Evolutionary conservation across 2,797 vertebrate species (phyloP).

Genomic region (Heteromormyrus szaboi): DNA sequence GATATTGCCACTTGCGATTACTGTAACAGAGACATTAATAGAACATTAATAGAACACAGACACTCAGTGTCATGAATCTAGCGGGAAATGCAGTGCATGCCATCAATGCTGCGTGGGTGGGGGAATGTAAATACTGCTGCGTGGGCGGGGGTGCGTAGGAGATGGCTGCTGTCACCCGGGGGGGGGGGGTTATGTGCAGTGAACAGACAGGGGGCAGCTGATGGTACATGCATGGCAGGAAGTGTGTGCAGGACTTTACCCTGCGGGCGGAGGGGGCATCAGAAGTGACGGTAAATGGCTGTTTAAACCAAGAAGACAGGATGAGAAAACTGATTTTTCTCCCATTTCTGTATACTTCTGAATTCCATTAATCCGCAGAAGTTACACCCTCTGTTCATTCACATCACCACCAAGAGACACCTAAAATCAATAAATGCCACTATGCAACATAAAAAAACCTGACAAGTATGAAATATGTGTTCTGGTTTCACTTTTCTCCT

Average conservation of each 20-base stretch:
- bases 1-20: neutral
- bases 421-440: neutral
- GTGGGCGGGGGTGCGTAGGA: neutral
- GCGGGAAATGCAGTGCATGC: neutral
- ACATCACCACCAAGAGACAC: neutral
- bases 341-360: neutral
- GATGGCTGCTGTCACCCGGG: neutral
- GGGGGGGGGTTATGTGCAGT: neutral
- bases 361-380: conserved; percentile 7
- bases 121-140: neutral
- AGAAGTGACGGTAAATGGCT: neutral
- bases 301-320: neutral
- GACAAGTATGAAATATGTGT: neutral
- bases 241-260: neutral
- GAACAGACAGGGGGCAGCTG: too few relatives aligned
- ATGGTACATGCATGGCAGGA: neutral
- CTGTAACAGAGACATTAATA: neutral
- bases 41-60: neutral
- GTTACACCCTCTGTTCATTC: neutral
- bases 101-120: neutral
- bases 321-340: neutral
- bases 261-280: neutral
- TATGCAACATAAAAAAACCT: neutral
- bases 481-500: neutral
- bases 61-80: neutral